Evolutionary conservation across 2,797 vertebrate species (phyloP).

Genomic region (Mus spretus): DNA sequence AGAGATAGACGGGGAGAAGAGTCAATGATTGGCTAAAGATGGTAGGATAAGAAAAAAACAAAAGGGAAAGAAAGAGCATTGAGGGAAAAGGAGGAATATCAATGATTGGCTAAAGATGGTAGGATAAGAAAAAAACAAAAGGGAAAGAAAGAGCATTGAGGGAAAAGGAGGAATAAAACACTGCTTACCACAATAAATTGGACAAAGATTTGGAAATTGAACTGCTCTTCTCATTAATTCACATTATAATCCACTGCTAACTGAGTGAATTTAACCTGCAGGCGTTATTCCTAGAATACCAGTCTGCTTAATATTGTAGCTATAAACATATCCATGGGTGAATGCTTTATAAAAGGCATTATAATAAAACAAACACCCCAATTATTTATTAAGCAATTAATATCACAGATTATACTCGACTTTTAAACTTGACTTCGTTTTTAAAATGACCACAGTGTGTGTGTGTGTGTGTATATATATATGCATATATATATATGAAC

Average conservation of each 20-base stretch:
- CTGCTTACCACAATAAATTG: background rate
- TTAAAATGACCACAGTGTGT: slow-evolving; percentile 9
- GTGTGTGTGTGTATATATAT: too few relatives aligned
- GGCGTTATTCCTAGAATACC: slow-evolving; percentile 13
- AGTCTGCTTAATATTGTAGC: slow-evolving; percentile 1
- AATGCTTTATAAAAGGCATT: slow-evolving; percentile 36
- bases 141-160: background rate
- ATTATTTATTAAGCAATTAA: slow-evolving; percentile 59
- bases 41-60: rapidly evolving
- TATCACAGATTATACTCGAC: slow-evolving; percentile 37
- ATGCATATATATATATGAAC: background rate
- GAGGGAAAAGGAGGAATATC: background rate
- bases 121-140: rapidly evolving
- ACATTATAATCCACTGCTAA: background rate
- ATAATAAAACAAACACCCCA: slow-evolving; percentile 67
- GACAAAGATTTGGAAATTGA: background rate
- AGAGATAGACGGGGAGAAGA: background rate
- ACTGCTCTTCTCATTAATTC: background rate
- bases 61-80: background rate
- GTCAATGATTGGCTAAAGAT: too few relatives aligned
- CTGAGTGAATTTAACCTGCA: background rate
- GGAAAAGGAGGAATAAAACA: background rate
- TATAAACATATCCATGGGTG: slow-evolving; percentile 50
- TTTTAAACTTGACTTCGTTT: slow-evolving; percentile 67
- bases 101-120: rapidly evolving